Evolutionary conservation across 2,888 invertebrate species (phyloP).

Genomic region (Ormyrus labotus): DNA sequence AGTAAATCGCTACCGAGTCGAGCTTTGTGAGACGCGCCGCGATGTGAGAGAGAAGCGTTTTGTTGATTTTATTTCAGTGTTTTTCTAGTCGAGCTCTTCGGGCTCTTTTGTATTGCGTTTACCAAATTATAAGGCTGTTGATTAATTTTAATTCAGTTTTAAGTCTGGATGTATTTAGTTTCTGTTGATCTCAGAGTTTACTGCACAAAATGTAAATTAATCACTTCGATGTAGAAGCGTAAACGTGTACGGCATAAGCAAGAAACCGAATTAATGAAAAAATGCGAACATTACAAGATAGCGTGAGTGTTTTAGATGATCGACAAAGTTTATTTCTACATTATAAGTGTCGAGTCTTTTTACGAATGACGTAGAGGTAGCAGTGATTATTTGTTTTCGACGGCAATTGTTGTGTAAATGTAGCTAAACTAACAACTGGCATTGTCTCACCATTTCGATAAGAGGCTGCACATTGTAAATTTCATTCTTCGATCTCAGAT

Average conservation of each 20-base stretch:
- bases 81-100: no score
- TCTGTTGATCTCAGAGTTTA: constrained; percentile 15
- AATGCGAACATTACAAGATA: constrained; percentile 25
- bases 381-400: background rate
- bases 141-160: background rate
- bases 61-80: no score
- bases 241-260: background rate
- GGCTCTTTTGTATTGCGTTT: no score
- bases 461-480: constrained; percentile 1
- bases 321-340: constrained; percentile 19
- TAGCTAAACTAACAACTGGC: constrained; percentile 22
- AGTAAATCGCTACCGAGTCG: no score
- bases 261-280: constrained; percentile 44
- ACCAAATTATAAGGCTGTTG: background rate
- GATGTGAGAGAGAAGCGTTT: no score
- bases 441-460: background rate
- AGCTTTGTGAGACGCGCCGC: no score
- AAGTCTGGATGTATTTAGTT: background rate
- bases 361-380: background rate
- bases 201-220: constrained; percentile 53
- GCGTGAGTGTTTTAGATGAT: constrained; percentile 37
- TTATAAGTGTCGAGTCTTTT: constrained; percentile 18
- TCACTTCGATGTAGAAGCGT: constrained; percentile 21
- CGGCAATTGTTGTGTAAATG: constrained; percentile 14
- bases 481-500: background rate